Percentiles rank a stretch among this genome's conserved stretches.
phyloP scores from a whole-genome alignment of 1,140 invertebrate genomes.

The Myzus persicae region DNA sequence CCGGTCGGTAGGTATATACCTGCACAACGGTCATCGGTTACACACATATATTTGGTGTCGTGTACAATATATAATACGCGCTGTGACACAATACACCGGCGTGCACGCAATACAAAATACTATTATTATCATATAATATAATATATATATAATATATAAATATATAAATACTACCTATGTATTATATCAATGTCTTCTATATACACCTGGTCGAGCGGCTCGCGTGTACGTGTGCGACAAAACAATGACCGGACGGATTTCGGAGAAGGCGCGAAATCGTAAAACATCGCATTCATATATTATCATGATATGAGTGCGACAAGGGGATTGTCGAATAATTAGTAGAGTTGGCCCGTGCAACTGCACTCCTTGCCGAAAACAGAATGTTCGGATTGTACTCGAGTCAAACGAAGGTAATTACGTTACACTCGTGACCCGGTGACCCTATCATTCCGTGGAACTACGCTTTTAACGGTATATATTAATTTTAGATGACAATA shows the following conservation, averaged over 20 bases:
- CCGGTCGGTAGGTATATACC: not conserved
- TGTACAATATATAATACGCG: too few species aligned
- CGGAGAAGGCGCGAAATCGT: not conserved
- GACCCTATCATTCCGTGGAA: too few species aligned
- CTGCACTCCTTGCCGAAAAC: not conserved
- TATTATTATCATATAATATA: not conserved
- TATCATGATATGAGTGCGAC: not conserved
- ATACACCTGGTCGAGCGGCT: not conserved
- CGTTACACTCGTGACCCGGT: too few species aligned
- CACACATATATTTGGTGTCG: not conserved
- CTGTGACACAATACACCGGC: too few species aligned
- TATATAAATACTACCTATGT: not conserved
- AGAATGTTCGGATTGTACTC: not conserved
- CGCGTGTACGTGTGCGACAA: not conserved
- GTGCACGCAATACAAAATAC: not conserved
- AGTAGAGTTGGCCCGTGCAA: not conserved
- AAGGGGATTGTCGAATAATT: not conserved
- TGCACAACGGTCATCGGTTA: not conserved
- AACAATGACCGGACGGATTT: not conserved
- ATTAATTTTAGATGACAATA: too few species aligned
- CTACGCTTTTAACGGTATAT: too few species aligned
- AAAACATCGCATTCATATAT: not conserved
- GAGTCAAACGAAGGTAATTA: not conserved
- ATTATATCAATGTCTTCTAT: not conserved
- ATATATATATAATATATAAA: too few species aligned